A percentile compares a stretch with the other conserved stretches of the same genome.
phyloP scores from a whole-genome alignment of 2,888 invertebrate genomes.

The Phortica okadai region DNA sequence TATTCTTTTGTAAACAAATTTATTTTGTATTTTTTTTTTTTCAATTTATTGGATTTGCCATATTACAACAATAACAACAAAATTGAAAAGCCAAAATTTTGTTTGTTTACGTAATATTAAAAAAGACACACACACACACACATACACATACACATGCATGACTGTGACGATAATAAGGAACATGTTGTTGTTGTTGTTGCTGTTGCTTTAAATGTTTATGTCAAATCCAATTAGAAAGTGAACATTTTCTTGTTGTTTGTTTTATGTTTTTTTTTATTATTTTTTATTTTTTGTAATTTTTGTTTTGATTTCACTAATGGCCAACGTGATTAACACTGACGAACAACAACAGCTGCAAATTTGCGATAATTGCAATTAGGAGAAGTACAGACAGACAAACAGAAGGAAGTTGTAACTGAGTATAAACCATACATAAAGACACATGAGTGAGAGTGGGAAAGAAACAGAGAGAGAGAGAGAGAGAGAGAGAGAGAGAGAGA shows the following conservation, averaged over 20 bases:
- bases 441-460: not conserved
- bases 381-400: not conserved
- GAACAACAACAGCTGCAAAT: conserved; percentile 5
- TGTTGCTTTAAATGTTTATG: conserved; percentile 9
- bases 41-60: not conserved
- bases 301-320: not conserved
- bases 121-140: not conserved
- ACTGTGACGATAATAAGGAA: not conserved
- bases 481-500: not conserved
- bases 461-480: not conserved
- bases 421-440: not conserved
- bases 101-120: conserved; percentile 13
- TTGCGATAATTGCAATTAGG: not conserved
- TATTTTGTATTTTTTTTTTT: not conserved
- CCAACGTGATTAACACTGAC: not conserved
- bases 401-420: not conserved
- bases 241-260: not conserved
- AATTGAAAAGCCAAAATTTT: not conserved
- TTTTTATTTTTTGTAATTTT: not conserved
- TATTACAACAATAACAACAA: conserved; percentile 14
- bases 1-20: conserved; percentile 6
- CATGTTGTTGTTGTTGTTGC: not conserved
- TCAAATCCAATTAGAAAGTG: conserved; percentile 25
- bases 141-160: no score
- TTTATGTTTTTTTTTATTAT: not conserved